Percentiles rank a stretch among this genome's conserved stretches.
Evolutionary conservation across 2,113 vertebrate species (phyloP).

Genomic region (Corythoichthys haematopterus): DNA sequence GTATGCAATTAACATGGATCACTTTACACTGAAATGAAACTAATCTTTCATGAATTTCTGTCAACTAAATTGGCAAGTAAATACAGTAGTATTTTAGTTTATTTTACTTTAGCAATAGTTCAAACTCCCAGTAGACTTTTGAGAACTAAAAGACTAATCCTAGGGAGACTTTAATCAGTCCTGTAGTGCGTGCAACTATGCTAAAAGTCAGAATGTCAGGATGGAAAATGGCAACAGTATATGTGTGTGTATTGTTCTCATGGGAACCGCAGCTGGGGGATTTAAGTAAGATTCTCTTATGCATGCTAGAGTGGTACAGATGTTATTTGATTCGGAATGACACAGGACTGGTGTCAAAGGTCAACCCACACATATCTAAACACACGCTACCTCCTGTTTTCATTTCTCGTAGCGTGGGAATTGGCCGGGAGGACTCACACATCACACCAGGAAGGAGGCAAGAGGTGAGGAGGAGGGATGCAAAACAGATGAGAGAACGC

Average conservation of each 20-base stretch:
- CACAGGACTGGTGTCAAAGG: conserved; percentile 39
- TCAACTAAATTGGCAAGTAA: not conserved
- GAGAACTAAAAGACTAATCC: not conserved
- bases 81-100: not conserved
- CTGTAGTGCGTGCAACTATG: not conserved
- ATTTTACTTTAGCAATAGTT: not conserved
- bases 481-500: conserved; percentile 26
- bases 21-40: not conserved
- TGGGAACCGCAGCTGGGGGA: conserved; percentile 34
- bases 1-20: not conserved
- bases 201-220: not conserved
- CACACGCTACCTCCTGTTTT: conserved; percentile 48
- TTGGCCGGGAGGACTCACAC: conserved; percentile 41
- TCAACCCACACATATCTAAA: conserved; percentile 34
- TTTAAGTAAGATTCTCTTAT: conserved; percentile 31
- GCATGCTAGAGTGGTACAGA: conserved; percentile 35
- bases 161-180: not conserved
- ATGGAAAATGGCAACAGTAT: conserved; percentile 10
- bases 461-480: conserved; percentile 44
- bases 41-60: not conserved
- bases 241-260: not conserved
- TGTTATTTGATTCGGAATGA: conserved; percentile 47
- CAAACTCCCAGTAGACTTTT: not conserved
- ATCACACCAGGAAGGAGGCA: conserved; percentile 56
- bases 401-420: conserved; percentile 61